These are phyloP conservation scores for Sisyra terminalis DNA, from an alignment of 2,888 invertebrate genomes.

Conservation along the genomic window DNA sequence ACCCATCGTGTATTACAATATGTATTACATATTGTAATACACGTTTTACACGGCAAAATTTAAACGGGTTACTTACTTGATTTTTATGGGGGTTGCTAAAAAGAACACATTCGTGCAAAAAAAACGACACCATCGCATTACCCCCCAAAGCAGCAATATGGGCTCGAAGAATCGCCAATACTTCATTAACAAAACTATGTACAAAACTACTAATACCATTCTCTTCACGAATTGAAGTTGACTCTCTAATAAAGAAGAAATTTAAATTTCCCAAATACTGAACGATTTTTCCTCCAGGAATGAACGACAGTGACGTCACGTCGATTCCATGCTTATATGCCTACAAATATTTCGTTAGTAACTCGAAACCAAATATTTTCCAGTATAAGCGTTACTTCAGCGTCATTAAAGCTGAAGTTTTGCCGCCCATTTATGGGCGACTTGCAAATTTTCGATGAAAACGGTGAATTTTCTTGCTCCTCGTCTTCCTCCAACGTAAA, in stretches of 20 bases:
- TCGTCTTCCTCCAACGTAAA: constrained; percentile 72
- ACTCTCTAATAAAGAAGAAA: constrained; percentile 91
- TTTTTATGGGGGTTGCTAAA: constrained; percentile 91
- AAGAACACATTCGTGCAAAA: constrained; percentile 79
- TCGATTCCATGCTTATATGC: constrained; percentile 49
- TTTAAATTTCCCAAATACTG: constrained; percentile 80
- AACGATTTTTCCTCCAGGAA: constrained; percentile 62
- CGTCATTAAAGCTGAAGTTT: constrained; percentile 35
- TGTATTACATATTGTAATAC: too few species aligned
- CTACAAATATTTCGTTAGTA: constrained; percentile 19
- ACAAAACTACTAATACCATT: constrained; percentile 81
- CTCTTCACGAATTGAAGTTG: constrained; percentile 75
- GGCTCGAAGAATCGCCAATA: constrained; percentile 81
- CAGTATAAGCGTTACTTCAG: constrained; percentile 13
- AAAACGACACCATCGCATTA: constrained; percentile 88
- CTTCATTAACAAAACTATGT: constrained; percentile 86
- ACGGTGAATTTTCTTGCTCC: constrained; percentile 23
- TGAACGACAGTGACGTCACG: constrained; percentile 64
- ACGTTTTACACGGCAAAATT: not conserved
- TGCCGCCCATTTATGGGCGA: constrained; percentile 29
- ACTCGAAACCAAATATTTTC: not conserved
- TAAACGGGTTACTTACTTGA: constrained; percentile 47
- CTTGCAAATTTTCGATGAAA: constrained; percentile 18
- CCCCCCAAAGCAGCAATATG: constrained; percentile 89
- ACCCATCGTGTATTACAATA: too few species aligned